These are phyloP conservation scores for Mystacides longicornis DNA, from an alignment of 2,888 invertebrate species.

Conservation along the genomic window DNA sequence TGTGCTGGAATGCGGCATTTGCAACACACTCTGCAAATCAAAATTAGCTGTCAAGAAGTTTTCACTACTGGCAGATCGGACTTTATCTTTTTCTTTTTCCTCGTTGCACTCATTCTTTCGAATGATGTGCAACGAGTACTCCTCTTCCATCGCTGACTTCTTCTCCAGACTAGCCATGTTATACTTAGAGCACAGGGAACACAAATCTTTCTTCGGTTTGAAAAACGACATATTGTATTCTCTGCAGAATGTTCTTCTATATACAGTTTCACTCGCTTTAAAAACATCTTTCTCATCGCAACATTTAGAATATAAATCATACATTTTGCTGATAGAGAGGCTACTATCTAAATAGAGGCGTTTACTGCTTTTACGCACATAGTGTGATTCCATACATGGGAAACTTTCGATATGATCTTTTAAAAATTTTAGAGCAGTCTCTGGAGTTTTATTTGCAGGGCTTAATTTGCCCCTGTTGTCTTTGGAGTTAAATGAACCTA, in stretches of 20 bases:
- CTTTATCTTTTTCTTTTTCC: slow-evolving; percentile 2
- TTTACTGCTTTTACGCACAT: not conserved
- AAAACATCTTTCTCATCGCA: not conserved
- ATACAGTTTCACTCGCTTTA: not conserved
- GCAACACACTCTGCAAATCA: slow-evolving; percentile 1
- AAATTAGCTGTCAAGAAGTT: not conserved
- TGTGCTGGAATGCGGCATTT: not conserved
- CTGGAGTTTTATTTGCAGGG: not conserved
- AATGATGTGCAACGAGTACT: not conserved
- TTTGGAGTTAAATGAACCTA: not conserved
- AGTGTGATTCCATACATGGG: not conserved
- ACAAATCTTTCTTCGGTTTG: slow-evolving; percentile 3
- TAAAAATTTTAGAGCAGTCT: not conserved
- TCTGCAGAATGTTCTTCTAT: not conserved
- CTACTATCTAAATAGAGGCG: not conserved
- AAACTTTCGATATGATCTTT: not conserved
- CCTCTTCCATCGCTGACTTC: not conserved
- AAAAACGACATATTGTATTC: slow-evolving; percentile 1
- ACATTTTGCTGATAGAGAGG: not conserved
- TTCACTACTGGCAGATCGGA: not conserved
- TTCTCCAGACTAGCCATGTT: not conserved
- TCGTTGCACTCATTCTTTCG: slow-evolving; percentile 2
- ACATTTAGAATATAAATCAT: not conserved
- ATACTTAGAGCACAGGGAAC: not conserved
- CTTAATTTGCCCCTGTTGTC: not conserved